A percentile compares a stretch with the other conserved stretches of the same genome.
Evolutionary conservation across 2,888 invertebrate species (phyloP).

Genomic region (Blera fallax): DNA sequence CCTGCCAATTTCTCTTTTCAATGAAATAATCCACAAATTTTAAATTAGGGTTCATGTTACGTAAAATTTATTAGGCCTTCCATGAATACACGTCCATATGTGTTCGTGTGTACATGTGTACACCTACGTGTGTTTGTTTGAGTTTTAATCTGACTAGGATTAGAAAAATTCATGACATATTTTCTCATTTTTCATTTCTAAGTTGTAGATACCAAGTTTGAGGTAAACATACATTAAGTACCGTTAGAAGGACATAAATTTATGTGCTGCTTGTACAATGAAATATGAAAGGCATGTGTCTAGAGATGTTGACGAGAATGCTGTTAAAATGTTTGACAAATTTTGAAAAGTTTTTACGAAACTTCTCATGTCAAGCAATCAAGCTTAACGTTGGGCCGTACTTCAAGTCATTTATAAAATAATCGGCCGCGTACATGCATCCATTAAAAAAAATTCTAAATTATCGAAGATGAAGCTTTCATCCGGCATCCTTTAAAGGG

Average conservation of each 20-base stretch:
- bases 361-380: no score
- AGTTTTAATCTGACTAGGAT: conserved; percentile 32
- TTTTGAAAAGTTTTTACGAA: no score
- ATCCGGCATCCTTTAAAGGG: no score
- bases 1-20: conserved; percentile 35
- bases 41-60: conserved; percentile 29
- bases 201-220: background rate
- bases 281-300: background rate
- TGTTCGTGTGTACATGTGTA: no score
- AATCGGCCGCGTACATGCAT: no score
- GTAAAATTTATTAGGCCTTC: conserved; percentile 16
- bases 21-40: conserved; percentile 32
- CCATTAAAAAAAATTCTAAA: no score
- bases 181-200: background rate
- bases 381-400: no score
- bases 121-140: conserved; percentile 4
- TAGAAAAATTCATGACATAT: conserved; percentile 6
- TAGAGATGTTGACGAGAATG: background rate
- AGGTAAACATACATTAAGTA: background rate
- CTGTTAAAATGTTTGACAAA: conserved; percentile 9
- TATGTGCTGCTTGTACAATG: background rate
- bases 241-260: background rate
- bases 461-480: no score
- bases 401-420: no score
- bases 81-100: background rate